phyloP scores from a whole-genome alignment of 2,888 invertebrate genomes.

The Pandemis heparana region DNA sequence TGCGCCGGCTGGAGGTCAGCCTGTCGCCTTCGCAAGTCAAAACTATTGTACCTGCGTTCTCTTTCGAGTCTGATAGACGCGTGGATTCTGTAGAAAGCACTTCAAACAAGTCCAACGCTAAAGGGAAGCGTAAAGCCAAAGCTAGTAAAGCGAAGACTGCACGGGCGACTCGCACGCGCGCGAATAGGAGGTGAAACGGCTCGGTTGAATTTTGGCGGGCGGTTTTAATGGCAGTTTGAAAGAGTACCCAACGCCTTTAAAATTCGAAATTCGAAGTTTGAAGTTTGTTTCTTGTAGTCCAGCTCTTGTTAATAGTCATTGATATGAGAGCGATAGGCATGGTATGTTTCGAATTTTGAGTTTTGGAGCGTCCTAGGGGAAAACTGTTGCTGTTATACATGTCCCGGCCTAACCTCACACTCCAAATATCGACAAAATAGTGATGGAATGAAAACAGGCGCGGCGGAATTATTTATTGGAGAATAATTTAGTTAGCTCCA shows the following conservation, averaged over 20 bases:
- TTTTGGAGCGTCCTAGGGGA: too few relatives aligned
- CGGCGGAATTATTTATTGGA: constrained; percentile 39
- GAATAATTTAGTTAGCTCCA: constrained; percentile 37
- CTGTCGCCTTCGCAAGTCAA: constrained; percentile 74
- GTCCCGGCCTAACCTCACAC: constrained; percentile 20
- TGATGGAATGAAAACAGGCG: constrained; percentile 42
- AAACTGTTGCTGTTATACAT: neutral
- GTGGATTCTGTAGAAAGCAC: constrained; percentile 67
- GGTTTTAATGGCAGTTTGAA: neutral
- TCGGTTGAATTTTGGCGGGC: constrained; percentile 9
- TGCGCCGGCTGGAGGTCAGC: constrained; percentile 69
- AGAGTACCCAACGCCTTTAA: too few relatives aligned
- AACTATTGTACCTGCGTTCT: constrained; percentile 62
- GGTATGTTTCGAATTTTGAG: too few relatives aligned
- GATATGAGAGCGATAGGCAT: too few relatives aligned
- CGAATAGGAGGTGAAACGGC: constrained; percentile 66
- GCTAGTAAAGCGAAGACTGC: constrained; percentile 63
- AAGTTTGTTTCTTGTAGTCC: too few relatives aligned
- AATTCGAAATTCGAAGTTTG: too few relatives aligned
- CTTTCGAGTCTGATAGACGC: constrained; percentile 72
- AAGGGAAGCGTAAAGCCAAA: constrained; percentile 48
- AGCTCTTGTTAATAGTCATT: too few relatives aligned
- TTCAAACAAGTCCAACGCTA: constrained; percentile 50
- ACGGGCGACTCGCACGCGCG: constrained; percentile 64
- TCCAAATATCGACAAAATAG: constrained; percentile 43